Percentiles rank a stretch among this genome's conserved stretches.
phyloP scores from a whole-genome alignment of 2,888 invertebrate species.

The Tetheella fluctuosa region DNA sequence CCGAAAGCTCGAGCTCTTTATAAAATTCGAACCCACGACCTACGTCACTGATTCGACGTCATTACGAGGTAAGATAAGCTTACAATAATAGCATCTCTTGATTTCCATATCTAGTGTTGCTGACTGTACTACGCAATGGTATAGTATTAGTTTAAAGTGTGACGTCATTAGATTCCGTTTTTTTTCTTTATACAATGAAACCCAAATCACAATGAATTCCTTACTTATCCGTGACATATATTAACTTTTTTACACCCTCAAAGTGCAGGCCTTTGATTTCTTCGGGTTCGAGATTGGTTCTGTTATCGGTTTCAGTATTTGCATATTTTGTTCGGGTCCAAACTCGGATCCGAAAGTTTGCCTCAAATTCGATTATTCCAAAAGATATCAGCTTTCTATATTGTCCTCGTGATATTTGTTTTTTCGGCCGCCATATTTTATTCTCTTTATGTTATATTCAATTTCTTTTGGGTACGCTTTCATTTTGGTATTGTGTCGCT shows the following conservation, averaged over 20 bases:
- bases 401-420: slow-evolving; percentile 61
- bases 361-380: slow-evolving; percentile 62
- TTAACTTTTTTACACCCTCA: slow-evolving; percentile 14
- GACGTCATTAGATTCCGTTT: too few relatives aligned
- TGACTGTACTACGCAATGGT: too few relatives aligned
- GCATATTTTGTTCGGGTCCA: slow-evolving; percentile 52
- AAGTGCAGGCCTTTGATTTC: slow-evolving; percentile 40
- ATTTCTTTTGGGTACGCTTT: slow-evolving; percentile 31
- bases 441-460: slow-evolving; percentile 55
- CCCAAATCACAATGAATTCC: slow-evolving; percentile 9
- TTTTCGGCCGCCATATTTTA: slow-evolving; percentile 53
- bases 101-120: too few relatives aligned
- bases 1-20: too few relatives aligned
- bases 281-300: slow-evolving; percentile 36
- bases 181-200: not conserved
- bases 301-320: slow-evolving; percentile 57
- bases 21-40: too few relatives aligned
- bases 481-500: not conserved
- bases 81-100: too few relatives aligned
- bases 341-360: slow-evolving; percentile 40
- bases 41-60: too few relatives aligned
- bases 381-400: slow-evolving; percentile 52
- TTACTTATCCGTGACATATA: slow-evolving; percentile 13
- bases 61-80: too few relatives aligned
- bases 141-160: too few relatives aligned